Evolutionary conservation across 53 echinoderm and acorn worm genomes (phyloP).

Genomic region (Hippasteria phrygiana): DNA sequence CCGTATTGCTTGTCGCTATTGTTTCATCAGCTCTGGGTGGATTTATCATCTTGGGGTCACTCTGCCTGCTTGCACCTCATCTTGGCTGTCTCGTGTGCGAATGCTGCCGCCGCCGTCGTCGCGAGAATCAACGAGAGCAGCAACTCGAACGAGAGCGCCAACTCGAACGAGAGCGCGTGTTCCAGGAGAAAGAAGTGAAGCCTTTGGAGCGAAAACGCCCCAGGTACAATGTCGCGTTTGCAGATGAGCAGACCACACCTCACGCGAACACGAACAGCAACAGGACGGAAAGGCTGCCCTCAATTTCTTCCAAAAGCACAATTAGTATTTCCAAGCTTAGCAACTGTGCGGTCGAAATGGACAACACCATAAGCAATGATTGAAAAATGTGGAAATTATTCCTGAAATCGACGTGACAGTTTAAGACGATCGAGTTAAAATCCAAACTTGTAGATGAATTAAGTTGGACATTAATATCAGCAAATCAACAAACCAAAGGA

Average conservation of each 20-base stretch:
- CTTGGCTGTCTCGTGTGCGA: constrained; percentile 35
- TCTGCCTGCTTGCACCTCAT: background rate
- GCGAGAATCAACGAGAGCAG: background rate
- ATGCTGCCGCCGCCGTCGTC: background rate
- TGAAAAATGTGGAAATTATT: too few species aligned
- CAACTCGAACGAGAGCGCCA: constrained; percentile 10
- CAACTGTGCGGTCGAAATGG: constrained; percentile 40
- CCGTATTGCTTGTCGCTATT: constrained; percentile 13
- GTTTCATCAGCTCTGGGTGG: constrained; percentile 42
- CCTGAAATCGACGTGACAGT: too few species aligned
- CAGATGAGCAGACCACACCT: background rate
- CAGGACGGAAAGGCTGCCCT: background rate
- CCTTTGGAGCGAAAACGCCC: background rate
- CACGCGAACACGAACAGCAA: background rate
- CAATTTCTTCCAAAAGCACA: constrained; percentile 1
- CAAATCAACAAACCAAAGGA: too few species aligned
- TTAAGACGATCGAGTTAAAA: too few species aligned
- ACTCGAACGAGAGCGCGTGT: too few species aligned
- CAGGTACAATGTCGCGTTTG: background rate
- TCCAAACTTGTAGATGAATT: too few species aligned
- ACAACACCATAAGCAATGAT: constrained; percentile 25
- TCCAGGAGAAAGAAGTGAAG: background rate
- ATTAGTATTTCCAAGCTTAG: constrained; percentile 11
- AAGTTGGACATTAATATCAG: too few species aligned
- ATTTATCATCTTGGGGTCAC: background rate